phyloP scores from a whole-genome alignment of 2,113 vertebrate species.

The Leptobrachium leishanense region DNA sequence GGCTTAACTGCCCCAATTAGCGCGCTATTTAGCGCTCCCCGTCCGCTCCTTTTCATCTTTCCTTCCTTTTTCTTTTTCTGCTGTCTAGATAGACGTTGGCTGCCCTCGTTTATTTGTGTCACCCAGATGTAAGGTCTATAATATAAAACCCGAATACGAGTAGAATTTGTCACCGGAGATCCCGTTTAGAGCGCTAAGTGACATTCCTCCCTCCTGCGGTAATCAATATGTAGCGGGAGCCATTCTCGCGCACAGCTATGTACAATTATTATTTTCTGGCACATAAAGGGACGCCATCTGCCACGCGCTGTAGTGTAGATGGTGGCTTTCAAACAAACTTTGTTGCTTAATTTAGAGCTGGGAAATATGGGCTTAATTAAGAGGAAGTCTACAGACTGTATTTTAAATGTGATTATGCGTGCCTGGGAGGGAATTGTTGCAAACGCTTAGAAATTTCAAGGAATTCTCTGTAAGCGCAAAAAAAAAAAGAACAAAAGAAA shows the following conservation, averaged over 20 bases:
- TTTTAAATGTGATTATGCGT: neutral
- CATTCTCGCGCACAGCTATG: constrained; percentile 12
- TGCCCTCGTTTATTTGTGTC: constrained; percentile 57
- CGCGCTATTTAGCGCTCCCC: constrained; percentile 42
- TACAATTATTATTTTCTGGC: constrained; percentile 38
- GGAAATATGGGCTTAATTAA: constrained; percentile 41
- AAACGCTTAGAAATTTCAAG: neutral
- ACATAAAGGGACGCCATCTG: constrained; percentile 34
- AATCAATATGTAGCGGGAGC: constrained; percentile 26
- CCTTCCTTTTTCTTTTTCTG: too few species aligned
- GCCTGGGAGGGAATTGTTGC: neutral
- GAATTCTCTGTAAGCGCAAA: too few species aligned
- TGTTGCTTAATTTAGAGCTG: constrained; percentile 42
- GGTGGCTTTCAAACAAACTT: constrained; percentile 19
- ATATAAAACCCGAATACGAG: constrained; percentile 58
- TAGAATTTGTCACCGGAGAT: constrained; percentile 53
- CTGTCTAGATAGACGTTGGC: constrained; percentile 52
- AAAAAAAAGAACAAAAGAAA: too few species aligned
- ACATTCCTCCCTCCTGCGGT: constrained; percentile 5
- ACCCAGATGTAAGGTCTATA: constrained; percentile 49
- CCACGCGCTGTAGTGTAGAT: constrained; percentile 23
- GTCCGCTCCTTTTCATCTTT: neutral
- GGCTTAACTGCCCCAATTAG: constrained; percentile 64
- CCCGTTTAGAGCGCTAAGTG: constrained; percentile 39
- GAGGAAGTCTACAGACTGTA: neutral